These are phyloP conservation scores for Quadriops clusia DNA, from an alignment of 2,888 invertebrate species.

Conservation along the genomic window DNA sequence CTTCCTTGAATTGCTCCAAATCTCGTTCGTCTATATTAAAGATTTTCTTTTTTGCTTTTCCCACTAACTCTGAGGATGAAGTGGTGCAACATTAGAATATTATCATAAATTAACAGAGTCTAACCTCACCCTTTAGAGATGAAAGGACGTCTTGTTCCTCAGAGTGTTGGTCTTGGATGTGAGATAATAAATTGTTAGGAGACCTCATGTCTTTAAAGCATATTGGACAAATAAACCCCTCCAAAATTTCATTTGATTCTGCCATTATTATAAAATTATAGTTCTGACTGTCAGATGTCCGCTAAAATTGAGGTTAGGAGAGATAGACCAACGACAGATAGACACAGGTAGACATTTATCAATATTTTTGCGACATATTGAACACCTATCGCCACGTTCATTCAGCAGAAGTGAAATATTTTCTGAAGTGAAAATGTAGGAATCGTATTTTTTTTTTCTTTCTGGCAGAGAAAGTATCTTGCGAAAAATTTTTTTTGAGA, in stretches of 20 bases:
- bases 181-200: slow-evolving; percentile 67
- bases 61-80: slow-evolving; percentile 48
- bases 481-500: too few species aligned
- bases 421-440: too few species aligned
- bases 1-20: slow-evolving; percentile 44
- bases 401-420: too few species aligned
- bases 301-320: neutral
- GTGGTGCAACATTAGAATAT: slow-evolving; percentile 1
- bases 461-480: too few species aligned
- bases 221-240: slow-evolving; percentile 92
- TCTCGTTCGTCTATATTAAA: slow-evolving; percentile 61
- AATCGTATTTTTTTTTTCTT: too few species aligned
- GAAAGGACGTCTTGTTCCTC: slow-evolving; percentile 76
- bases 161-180: slow-evolving; percentile 81
- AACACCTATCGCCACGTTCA: too few species aligned
- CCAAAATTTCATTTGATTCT: slow-evolving; percentile 49
- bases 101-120: slow-evolving; percentile 2
- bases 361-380: too few species aligned
- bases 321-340: too few species aligned
- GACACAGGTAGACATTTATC: too few species aligned
- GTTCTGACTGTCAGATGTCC: neutral
- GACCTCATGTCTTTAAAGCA: slow-evolving; percentile 85
- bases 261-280: too few species aligned
- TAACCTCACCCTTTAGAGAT: slow-evolving; percentile 56
- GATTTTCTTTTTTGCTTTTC: slow-evolving; percentile 84